phyloP scores from a whole-genome alignment of 2,888 invertebrate genomes.

The Xanthia icteritia region DNA sequence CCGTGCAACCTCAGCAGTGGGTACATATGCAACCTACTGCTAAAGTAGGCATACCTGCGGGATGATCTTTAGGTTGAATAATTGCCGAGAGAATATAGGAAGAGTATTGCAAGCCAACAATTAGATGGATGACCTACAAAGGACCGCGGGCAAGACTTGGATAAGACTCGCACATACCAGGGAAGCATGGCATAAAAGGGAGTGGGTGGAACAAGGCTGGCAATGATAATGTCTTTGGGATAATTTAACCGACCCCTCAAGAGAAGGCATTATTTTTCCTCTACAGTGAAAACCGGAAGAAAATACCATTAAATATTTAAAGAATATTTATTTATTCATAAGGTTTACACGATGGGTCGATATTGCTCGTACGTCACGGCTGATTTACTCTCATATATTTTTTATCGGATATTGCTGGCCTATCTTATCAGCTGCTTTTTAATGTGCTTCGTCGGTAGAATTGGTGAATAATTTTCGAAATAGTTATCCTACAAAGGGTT shows the following conservation, averaged over 20 bases:
- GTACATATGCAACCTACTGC: no score
- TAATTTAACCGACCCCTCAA: not conserved
- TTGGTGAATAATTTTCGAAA: constrained; percentile 17
- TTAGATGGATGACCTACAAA: not conserved
- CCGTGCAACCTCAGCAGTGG: not conserved
- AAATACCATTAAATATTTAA: constrained; percentile 25
- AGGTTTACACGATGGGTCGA: constrained; percentile 17
- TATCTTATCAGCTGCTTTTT: constrained; percentile 34
- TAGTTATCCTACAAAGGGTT: not conserved
- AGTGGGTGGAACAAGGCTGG: not conserved
- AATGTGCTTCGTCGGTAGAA: constrained; percentile 15
- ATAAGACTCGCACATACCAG: no score
- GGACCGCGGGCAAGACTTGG: not conserved
- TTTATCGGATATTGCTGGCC: constrained; percentile 31
- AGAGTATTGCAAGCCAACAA: not conserved
- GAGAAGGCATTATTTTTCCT: not conserved
- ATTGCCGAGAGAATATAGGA: not conserved
- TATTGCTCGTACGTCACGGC: constrained; percentile 37
- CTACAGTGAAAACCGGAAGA: constrained; percentile 1
- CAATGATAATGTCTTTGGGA: not conserved
- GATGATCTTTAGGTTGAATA: not conserved
- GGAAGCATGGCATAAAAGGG: not conserved
- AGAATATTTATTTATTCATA: constrained; percentile 49
- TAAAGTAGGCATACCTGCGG: no score
- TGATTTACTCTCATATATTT: constrained; percentile 28